Conservation (phyloP, 2,888 invertebrate species). For the Hirudinaria manillensis region DNA sequence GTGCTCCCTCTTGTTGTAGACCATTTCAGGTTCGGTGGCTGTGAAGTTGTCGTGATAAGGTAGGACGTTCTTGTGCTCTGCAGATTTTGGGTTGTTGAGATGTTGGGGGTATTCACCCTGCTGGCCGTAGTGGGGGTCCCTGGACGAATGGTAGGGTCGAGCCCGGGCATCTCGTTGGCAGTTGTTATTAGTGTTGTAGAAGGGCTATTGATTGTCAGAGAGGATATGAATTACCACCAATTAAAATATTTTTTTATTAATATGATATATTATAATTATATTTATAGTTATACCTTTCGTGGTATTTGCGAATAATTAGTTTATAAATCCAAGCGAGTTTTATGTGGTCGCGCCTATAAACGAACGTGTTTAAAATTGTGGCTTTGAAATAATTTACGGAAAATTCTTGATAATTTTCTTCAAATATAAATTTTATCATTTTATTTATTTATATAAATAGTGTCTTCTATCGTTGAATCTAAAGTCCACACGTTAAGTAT, state of each 20-base stretch:
- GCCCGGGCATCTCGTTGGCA: not conserved
- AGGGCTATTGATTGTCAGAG: not conserved
- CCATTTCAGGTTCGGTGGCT: not conserved
- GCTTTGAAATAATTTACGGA: too few species aligned
- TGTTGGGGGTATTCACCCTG: conserved; percentile 7
- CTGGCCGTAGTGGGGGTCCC: not conserved
- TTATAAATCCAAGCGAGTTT: too few species aligned
- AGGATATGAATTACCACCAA: not conserved
- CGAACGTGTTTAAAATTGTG: too few species aligned
- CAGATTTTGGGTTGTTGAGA: not conserved
- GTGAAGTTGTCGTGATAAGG: not conserved
- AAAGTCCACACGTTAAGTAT: not conserved
- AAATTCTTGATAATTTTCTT: too few species aligned
- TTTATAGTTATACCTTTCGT: too few species aligned
- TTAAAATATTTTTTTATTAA: too few species aligned
- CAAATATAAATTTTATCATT: too few species aligned
- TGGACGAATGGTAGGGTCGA: not conserved
- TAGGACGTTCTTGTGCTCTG: conserved; percentile 7
- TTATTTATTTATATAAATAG: not conserved
- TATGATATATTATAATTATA: too few species aligned
- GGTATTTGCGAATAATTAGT: too few species aligned
- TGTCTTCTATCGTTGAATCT: not conserved
- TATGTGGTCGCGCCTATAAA: too few species aligned
- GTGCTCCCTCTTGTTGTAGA: not conserved
- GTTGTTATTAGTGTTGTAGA: not conserved